Evolutionary conservation across 2,797 vertebrate species (phyloP), one percentile per base, ranked within the genome.

Genomic region (Lacerta bilineata): DNA sequence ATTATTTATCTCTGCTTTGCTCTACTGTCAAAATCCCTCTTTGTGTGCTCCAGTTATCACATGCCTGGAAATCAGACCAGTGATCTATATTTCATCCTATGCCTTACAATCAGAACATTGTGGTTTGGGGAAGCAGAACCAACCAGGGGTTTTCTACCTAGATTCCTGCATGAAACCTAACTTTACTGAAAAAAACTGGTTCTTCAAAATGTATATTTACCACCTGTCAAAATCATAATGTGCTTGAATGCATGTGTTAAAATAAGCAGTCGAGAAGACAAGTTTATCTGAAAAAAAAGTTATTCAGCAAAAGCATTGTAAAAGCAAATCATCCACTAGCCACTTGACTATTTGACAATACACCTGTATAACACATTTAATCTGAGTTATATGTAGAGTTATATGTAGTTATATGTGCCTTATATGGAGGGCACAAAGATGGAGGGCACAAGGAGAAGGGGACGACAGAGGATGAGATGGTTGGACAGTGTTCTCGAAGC

Each of bases 11-110:
- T 89, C 18, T 93, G 88, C 88, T 84, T 94, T 0, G 0, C 69
- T 89, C 39, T 27, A 59, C 83, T 95, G 88, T 94, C 91, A 93
- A 91, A 92, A 80, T 13, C 61, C 80, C 0, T 59, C 59, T 76
- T 6, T 39, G 33, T 61, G 46, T 55, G 46, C 69, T 87, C 61
- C 82, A 39, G 29, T 83, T 78, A 91, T 88, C 87, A 90, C 46
- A 41, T 89, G 72, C 83, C 13, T 92, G 80, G 93, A n/a, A 1
- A 0, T 68, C 76, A 89, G 33, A 1, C 87, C 88, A 79, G 76
- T 80, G 75, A 84, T 84, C 29, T 11, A 69, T 33, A 69, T 88
- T 91, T 90, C 11, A 82, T 85, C 75, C 29, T 10, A 88, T 23
- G 77, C 5, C 27, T 91, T 88, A 33, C 27, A 59, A 23, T 36